A percentile compares a stretch with the other conserved stretches of the same genome.
These are phyloP conservation scores for Arvicanthis niloticus DNA, from an alignment of 2,113 vertebrate species.

Conservation along the genomic window DNA sequence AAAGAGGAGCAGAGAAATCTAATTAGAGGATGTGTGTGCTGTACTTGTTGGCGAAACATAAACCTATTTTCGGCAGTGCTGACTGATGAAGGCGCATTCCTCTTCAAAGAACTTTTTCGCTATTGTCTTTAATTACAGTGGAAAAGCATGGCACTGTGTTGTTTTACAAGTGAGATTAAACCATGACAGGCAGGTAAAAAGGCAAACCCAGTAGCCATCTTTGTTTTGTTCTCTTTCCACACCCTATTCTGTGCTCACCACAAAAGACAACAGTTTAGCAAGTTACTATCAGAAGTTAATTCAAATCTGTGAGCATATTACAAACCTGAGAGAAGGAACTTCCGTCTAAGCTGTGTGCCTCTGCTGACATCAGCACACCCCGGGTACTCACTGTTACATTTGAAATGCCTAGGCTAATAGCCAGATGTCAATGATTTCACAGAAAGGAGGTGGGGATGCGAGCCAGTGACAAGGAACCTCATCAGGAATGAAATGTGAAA, in stretches of 20 bases:
- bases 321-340: conserved; percentile 65
- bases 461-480: conserved; percentile 70
- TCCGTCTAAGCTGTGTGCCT: neutral
- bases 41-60: conserved; percentile 74
- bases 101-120: conserved; percentile 77
- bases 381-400: conserved; percentile 62
- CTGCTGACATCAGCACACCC: conserved; percentile 80
- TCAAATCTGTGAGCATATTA: conserved; percentile 68
- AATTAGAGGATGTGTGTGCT: conserved; percentile 79
- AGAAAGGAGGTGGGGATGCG: neutral
- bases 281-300: conserved; percentile 58
- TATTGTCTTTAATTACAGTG: conserved; percentile 83
- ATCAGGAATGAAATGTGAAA: conserved; percentile 82
- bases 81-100: conserved; percentile 65
- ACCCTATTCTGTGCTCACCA: neutral
- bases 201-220: conserved; percentile 31
- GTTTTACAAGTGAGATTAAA: conserved; percentile 61
- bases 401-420: conserved; percentile 75
- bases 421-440: conserved; percentile 82
- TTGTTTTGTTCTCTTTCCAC: conserved; percentile 42
- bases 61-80: conserved; percentile 78
- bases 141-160: neutral
- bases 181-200: neutral
- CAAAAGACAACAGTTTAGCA: conserved; percentile 53
- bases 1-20: conserved; percentile 81